Evolutionary conservation across 2,888 invertebrate genomes (phyloP), one percentile per base, ranked within the genome.

Genomic region (Seladonia tumulorum): DNA sequence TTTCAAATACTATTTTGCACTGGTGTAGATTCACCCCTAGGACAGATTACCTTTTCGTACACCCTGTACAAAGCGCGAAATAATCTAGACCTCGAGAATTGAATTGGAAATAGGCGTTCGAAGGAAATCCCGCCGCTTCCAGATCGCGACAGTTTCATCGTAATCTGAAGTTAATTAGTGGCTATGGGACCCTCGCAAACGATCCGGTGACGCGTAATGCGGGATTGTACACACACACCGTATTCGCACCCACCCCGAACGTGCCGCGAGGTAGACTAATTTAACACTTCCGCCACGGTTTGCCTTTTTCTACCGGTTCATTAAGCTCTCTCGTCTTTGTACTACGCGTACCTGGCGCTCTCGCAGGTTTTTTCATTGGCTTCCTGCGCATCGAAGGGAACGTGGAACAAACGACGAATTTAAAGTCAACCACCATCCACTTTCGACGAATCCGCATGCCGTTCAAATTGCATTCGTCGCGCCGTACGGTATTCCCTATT

Each of bases 261-360:
- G 25, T n/a, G 49, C 57, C 57, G 8, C 14, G 57, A 60, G 25
- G 25, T 12, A 29, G 57, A 68, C n/a, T 71, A 70, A 84, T 72
- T 70, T 77, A 80, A 86, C 75, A 22, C 73, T 53, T 77, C 42
- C 39, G 39, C 63, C 63, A 76, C 75, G 84, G 84, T 77, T 77
- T 22, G 45, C 70, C 74, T 74, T 78, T 76, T 83, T 83, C 53
- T 63, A 49, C 68, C 71, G 29, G 45, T 85, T 83, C 83, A 80
- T 85, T 85, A 79, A 83, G 42, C 76, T 45, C 76, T 45, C 68
- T 63, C 39, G 70, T 42, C 73, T 77, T 74, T 73, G 77, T 49
- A 57, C 66, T 16, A 5, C 18, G 18, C 18, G 18, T 47, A 35
- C 68, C 78, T 63, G 60, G 35, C 75, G 42, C 29, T 35, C 35